A percentile compares a stretch with the other conserved stretches of the same genome.
These are phyloP conservation scores for Hydractinia symbiolongicarpus DNA, from an alignment of 30 jellyfish, hydroid and myxozoan species.

Conservation along the genomic window DNA sequence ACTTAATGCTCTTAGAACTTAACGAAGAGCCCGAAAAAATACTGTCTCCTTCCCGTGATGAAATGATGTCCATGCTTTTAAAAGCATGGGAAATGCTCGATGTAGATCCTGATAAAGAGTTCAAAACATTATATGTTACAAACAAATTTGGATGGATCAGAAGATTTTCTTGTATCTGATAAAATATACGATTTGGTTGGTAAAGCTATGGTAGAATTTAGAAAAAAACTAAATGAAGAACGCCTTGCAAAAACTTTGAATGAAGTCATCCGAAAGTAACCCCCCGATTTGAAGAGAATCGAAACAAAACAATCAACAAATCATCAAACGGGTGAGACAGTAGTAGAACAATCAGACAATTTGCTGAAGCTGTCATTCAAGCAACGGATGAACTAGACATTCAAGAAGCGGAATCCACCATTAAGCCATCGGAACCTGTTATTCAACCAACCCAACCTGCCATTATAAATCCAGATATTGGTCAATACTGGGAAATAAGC, in stretches of 20 bases:
- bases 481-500: conserved; percentile 5
- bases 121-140: conserved; percentile 36
- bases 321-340: background rate
- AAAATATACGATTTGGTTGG: conserved; percentile 9
- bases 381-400: too few species aligned
- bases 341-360: conserved; percentile 4
- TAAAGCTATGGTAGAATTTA: conserved; percentile 5
- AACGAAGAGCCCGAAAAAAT: conserved; percentile 22
- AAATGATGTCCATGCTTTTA: conserved; percentile 28
- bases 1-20: conserved; percentile 37
- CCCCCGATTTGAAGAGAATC: too few species aligned
- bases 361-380: background rate
- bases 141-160: conserved; percentile 41
- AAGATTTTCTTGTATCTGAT: conserved; percentile 37
- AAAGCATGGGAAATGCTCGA: conserved; percentile 21
- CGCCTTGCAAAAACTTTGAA: conserved; percentile 24
- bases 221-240: background rate
- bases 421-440: background rate
- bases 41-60: conserved; percentile 45
- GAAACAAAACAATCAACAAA: background rate
- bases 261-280: conserved; percentile 28
- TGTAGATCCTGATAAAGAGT: conserved; percentile 9
- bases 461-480: background rate
- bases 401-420: background rate
- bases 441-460: background rate